A percentile compares a stretch with the other conserved stretches of the same genome.
Evolutionary conservation across 2,888 invertebrate genomes (phyloP).

Genomic region (Uropetala carovei): DNA sequence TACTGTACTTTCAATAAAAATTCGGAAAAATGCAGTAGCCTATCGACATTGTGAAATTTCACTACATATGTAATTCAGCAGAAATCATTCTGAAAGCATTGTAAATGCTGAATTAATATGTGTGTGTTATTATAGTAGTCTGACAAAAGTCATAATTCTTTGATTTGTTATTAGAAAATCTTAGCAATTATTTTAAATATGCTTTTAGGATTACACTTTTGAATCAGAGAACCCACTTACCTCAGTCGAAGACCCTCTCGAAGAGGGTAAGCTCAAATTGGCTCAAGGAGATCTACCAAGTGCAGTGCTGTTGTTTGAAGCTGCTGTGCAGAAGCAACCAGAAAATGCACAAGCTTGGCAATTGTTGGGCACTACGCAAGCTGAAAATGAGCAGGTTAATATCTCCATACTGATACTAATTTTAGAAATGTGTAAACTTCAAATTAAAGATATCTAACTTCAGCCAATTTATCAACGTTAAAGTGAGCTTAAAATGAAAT

Average conservation of each 20-base stretch:
- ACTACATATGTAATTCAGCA: neutral
- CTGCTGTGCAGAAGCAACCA: conserved; percentile 90
- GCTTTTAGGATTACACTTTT: conserved; percentile 85
- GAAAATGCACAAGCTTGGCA: conserved; percentile 91
- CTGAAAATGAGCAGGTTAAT: conserved; percentile 94
- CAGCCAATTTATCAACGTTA: no score
- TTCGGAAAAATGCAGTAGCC: no score
- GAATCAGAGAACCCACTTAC: conserved; percentile 91
- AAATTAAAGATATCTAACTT: neutral
- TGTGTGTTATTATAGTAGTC: no score
- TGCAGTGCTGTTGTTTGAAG: conserved; percentile 97
- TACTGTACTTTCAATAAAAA: no score
- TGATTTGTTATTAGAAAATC: no score
- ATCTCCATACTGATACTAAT: neutral
- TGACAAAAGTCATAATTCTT: no score
- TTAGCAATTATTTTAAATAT: neutral
- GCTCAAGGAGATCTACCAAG: conserved; percentile 94
- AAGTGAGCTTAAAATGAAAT: no score
- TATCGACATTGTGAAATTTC: no score
- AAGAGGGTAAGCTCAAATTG: conserved; percentile 89
- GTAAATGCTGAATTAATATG: neutral
- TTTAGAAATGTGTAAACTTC: neutral
- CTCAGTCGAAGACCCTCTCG: conserved; percentile 86
- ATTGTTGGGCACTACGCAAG: conserved; percentile 92
- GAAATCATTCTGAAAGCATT: neutral